Evolutionary conservation across 2,888 invertebrate genomes (phyloP).

Genomic region (Andrena trimmerana): DNA sequence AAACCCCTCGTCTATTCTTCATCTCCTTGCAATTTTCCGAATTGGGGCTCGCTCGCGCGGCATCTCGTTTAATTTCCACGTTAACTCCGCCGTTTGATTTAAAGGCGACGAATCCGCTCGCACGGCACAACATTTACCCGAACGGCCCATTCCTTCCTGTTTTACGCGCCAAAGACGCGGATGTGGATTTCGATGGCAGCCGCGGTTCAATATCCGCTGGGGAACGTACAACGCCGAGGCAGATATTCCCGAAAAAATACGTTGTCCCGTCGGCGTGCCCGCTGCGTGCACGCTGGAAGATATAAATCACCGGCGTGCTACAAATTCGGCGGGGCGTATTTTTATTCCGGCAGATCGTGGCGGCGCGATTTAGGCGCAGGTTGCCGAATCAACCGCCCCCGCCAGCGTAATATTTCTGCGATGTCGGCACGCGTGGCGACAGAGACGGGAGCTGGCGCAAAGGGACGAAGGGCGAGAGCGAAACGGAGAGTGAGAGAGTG

Average conservation of each 20-base stretch:
- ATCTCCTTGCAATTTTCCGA: not conserved
- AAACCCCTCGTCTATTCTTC: not conserved
- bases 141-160: not conserved
- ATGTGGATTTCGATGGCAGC: conserved; percentile 10
- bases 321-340: conserved; percentile 56
- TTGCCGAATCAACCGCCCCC: conserved; percentile 60
- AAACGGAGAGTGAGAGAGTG: not conserved
- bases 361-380: conserved; percentile 56
- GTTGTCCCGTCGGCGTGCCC: not conserved
- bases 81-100: no score
- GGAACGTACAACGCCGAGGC: conserved; percentile 10
- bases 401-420: conserved; percentile 67
- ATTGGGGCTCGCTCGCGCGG: not conserved
- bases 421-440: conserved; percentile 59
- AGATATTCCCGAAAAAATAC: conserved; percentile 28
- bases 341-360: conserved; percentile 50
- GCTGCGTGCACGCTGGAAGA: conserved; percentile 8
- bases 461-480: not conserved
- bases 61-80: no score
- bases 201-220: not conserved
- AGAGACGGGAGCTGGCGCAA: not conserved
- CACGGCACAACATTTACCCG: not conserved
- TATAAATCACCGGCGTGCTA: conserved; percentile 54
- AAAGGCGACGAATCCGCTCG: no score
- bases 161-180: conserved; percentile 5